Evolutionary conservation across 1,140 invertebrate genomes (phyloP), one percentile per base, ranked within the genome.

Genomic region (Aphidius ervi): DNA sequence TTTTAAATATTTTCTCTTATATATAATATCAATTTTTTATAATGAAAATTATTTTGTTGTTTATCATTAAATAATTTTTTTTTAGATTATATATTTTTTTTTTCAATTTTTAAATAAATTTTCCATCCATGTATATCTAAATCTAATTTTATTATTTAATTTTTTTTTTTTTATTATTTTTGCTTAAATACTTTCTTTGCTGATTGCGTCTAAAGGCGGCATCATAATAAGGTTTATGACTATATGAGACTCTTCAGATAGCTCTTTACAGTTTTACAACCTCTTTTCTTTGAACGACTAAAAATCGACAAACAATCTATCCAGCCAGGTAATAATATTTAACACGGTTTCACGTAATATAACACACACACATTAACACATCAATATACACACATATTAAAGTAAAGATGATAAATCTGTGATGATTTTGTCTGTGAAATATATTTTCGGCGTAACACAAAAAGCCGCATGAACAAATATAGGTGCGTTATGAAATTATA

Each of bases 401-500:
- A 16, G 16, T 16, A 16, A 23, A 37, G 43, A 45, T 54, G 55
- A 62, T 68, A 63, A 70, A 68, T 64, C 70, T 69, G 65, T 57
- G 66, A 66, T 60, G 67, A 4, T 10, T 58, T 48, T 72, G 2
- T 73, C 70, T 68, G 67, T 75, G 71, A 74, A 77, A 75, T 37
- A 63, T 57, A 77, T 77, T 77, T 77, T 31, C 75, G 77, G 75
- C 70, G 67, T 71, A 70, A 74, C 68, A 75, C 74, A 79, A 79
- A 79, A 74, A 31, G 23, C 23, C 23, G 73, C 74, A 65, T 76
- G 74, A 73, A 70, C 72, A 78, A 79, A 78, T 69, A 77, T 76
- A 72, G 77, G 76, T 71, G 77, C 74, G 77, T 73, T 72, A 63
- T 62, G 62, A 65, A 37, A 23, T 43, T 41, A 52, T 37, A 52